Evolutionary conservation across 2,113 vertebrate genomes (phyloP).

Genomic region (Acanthisitta chloris): DNA sequence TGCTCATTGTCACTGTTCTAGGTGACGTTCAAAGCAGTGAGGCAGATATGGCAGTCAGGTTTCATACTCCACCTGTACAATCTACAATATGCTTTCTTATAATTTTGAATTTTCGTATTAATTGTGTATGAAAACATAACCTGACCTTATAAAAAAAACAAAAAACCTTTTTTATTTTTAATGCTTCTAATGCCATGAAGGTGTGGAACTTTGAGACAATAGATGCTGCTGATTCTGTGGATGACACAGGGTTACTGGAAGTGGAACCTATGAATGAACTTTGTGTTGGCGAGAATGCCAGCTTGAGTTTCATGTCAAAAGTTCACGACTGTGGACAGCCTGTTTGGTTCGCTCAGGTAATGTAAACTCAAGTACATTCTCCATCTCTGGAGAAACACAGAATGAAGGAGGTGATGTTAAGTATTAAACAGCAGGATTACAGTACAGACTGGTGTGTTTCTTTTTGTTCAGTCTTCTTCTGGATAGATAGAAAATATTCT

Average conservation of each 20-base stretch:
- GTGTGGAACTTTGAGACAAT: constrained; percentile 90
- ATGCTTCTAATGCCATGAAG: constrained; percentile 63
- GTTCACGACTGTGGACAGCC: constrained; percentile 70
- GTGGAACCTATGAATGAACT: constrained; percentile 90
- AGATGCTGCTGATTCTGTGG: constrained; percentile 76
- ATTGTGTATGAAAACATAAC: not conserved
- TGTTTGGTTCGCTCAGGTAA: constrained; percentile 93
- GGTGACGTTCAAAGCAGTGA: not conserved
- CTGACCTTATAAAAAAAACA: not conserved
- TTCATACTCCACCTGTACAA: not conserved
- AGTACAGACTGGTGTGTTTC: not conserved
- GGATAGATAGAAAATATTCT: not conserved
- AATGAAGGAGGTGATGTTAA: not conserved
- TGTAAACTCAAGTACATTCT: not conserved
- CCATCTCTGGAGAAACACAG: not conserved
- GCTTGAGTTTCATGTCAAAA: constrained; percentile 84
- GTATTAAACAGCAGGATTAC: not conserved
- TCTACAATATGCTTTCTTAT: not conserved
- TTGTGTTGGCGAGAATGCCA: constrained; percentile 80
- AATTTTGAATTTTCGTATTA: not conserved
- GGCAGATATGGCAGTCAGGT: not conserved
- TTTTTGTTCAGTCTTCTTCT: not conserved
- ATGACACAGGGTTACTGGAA: constrained; percentile 79
- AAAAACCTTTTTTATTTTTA: not conserved
- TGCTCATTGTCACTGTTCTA: not conserved